A percentile compares a stretch with the other conserved stretches of the same genome.
phyloP scores from a whole-genome alignment of 92 coral and sea anemone species.

The Epizoanthus rinbou region DNA sequence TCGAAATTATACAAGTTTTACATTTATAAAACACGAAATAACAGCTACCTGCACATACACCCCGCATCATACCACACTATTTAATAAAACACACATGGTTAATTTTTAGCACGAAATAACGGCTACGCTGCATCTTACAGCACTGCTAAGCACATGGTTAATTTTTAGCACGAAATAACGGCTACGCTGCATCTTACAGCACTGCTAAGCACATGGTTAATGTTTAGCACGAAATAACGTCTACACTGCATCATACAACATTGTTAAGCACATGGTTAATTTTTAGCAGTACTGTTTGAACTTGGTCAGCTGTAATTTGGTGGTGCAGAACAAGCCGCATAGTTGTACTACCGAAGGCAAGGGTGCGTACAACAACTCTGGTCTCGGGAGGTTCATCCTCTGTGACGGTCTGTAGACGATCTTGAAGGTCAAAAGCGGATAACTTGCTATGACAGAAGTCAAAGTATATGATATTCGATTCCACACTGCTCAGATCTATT shows the following conservation, averaged over 20 bases:
- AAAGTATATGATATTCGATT: slow-evolving; percentile 75
- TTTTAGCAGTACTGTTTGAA: slow-evolving; percentile 52
- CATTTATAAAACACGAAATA: no score
- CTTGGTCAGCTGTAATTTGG: slow-evolving; percentile 64
- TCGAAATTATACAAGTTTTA: slow-evolving; percentile 2
- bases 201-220: background rate
- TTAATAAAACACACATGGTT: no score
- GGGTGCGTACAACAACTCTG: slow-evolving; percentile 53
- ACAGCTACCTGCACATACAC: no score
- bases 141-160: background rate
- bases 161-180: slow-evolving; percentile 44
- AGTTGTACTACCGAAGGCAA: slow-evolving; percentile 38
- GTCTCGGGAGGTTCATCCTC: slow-evolving; percentile 51
- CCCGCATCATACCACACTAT: no score
- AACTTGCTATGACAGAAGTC: slow-evolving; percentile 49
- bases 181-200: no score
- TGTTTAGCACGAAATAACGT: slow-evolving; percentile 33
- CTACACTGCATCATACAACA: background rate
- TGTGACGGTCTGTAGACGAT: slow-evolving; percentile 50
- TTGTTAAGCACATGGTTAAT: slow-evolving; percentile 20
- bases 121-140: no score
- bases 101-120: background rate
- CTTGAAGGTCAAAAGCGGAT: slow-evolving; percentile 67
- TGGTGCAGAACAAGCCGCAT: slow-evolving; percentile 76
- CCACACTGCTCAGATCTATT: slow-evolving; percentile 53